These are phyloP conservation scores for Megalurothrips usitatus DNA, from an alignment of 2,888 invertebrate species.

Conservation along the genomic window DNA sequence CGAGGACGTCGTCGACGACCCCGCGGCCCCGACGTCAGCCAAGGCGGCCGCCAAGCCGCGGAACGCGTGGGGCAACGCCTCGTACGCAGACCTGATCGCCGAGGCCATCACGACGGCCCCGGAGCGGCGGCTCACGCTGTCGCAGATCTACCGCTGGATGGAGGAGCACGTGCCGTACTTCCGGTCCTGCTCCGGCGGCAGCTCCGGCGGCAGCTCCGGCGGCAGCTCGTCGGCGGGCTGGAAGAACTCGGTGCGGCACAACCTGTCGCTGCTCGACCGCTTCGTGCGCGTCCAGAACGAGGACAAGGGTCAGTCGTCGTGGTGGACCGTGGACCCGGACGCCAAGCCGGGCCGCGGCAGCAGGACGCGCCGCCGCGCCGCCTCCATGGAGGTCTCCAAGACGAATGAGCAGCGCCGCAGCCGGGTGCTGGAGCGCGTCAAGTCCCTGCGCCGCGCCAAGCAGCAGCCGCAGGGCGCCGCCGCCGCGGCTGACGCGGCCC, in stretches of 20 bases:
- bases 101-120: slow-evolving; percentile 56
- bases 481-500: neutral
- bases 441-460: neutral
- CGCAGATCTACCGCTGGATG: slow-evolving; percentile 64
- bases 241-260: slow-evolving; percentile 21
- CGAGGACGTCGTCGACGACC: neutral
- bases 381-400: neutral
- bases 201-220: neutral
- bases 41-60: slow-evolving; percentile 40
- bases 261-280: slow-evolving; percentile 21
- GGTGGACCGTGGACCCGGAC: slow-evolving; percentile 21
- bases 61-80: slow-evolving; percentile 55
- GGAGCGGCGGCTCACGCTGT: slow-evolving; percentile 56
- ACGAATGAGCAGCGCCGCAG: neutral
- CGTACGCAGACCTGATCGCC: slow-evolving; percentile 60
- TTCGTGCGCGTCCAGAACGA: slow-evolving; percentile 12
- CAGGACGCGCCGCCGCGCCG: slow-evolving; percentile 1
- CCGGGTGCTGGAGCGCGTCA: neutral
- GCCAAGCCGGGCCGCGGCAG: slow-evolving; percentile 5
- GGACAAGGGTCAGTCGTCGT: slow-evolving; percentile 18
- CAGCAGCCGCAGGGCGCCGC: neutral
- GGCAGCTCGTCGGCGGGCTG: neutral
- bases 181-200: slow-evolving; percentile 41
- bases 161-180: slow-evolving; percentile 60
- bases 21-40: neutral